These are phyloP conservation scores for Eupithecia subfuscata DNA, from an alignment of 2,888 invertebrate genomes.

Conservation along the genomic window DNA sequence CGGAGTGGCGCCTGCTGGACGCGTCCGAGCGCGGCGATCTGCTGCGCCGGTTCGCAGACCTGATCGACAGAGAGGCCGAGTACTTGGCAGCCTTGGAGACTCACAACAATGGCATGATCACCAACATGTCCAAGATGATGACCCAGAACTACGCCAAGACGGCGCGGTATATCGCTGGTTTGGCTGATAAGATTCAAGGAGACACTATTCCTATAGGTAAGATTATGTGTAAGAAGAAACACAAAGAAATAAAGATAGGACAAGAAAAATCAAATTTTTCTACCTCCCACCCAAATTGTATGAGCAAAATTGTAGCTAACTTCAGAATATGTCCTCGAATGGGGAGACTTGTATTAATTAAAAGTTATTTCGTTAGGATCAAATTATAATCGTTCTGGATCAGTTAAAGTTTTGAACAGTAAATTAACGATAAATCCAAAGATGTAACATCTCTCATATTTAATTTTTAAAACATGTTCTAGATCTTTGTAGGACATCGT, in stretches of 20 bases:
- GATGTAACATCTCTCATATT: too few species aligned
- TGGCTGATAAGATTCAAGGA: slow-evolving; percentile 93
- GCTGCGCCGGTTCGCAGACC: slow-evolving; percentile 89
- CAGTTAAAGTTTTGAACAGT: background rate
- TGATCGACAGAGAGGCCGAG: slow-evolving; percentile 88
- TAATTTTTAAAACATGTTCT: too few species aligned
- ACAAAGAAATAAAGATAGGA: background rate
- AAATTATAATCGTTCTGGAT: too few species aligned
- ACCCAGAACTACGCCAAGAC: slow-evolving; percentile 69
- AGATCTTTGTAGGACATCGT: too few species aligned
- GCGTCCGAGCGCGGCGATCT: slow-evolving; percentile 90
- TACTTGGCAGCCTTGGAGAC: slow-evolving; percentile 94
- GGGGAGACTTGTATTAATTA: background rate
- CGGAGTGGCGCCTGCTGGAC: slow-evolving; percentile 92
- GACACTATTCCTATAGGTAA: slow-evolving; percentile 67
- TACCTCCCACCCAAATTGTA: background rate
- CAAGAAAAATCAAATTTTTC: background rate
- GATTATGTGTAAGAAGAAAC: background rate
- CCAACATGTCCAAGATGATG: slow-evolving; percentile 83
- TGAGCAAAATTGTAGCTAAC: too few species aligned
- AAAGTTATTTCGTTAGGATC: too few species aligned
- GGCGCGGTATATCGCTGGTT: slow-evolving; percentile 92
- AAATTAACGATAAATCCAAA: too few species aligned
- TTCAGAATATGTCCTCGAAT: too few species aligned
- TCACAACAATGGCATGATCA: slow-evolving; percentile 95